These are phyloP conservation scores for Emydura subglobosa DNA, from an alignment of 2,113 vertebrate genomes.

Conservation along the genomic window DNA sequence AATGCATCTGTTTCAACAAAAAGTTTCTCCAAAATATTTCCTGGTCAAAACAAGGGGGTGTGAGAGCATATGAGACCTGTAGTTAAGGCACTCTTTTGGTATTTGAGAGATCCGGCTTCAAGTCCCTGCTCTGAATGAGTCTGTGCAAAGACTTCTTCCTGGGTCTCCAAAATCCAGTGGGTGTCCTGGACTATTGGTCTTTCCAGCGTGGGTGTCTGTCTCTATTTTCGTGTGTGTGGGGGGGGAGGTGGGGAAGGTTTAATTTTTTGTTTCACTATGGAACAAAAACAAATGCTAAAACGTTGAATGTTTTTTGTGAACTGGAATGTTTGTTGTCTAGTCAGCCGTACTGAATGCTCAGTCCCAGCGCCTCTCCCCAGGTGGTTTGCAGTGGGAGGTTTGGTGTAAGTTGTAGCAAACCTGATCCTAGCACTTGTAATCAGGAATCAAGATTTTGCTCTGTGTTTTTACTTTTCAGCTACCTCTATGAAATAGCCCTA, in stretches of 20 bases:
- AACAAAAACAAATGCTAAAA: neutral
- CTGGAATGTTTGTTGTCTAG: neutral
- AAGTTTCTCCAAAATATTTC: neutral
- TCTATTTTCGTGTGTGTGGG: neutral
- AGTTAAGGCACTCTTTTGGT: neutral
- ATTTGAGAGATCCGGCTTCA: neutral
- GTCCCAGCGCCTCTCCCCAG: neutral
- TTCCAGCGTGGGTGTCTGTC: neutral
- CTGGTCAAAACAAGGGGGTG: neutral
- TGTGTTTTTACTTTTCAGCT: neutral
- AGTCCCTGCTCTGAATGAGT: neutral
- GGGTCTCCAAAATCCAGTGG: neutral
- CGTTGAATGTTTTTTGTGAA: neutral
- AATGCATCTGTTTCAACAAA: neutral
- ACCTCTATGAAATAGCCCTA: neutral
- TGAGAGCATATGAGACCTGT: neutral
- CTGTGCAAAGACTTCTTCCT: neutral
- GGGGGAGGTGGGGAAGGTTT: neutral
- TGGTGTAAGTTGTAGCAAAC: neutral
- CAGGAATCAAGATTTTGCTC: neutral
- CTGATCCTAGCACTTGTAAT: neutral
- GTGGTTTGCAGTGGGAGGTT: neutral
- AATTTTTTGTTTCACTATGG: neutral
- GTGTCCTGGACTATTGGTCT: neutral
- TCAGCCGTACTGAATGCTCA: neutral